Percentiles rank a stretch among this genome's conserved stretches.
Evolutionary conservation across 2,797 vertebrate genomes (phyloP).

Genomic region (Clamator glandarius): DNA sequence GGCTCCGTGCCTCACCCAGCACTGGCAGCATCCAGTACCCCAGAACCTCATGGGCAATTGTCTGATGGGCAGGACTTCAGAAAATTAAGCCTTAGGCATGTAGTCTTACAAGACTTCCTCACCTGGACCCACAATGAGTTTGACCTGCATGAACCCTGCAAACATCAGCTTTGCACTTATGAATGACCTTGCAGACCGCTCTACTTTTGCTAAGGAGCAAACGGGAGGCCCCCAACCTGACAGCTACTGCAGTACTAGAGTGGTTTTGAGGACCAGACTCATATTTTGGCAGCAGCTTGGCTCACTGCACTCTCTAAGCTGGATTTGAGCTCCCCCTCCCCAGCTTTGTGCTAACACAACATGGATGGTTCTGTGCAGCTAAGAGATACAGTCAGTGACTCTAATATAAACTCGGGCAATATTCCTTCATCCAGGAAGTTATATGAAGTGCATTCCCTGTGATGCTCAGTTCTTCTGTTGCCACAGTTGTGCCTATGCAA

Average conservation of each 20-base stretch:
- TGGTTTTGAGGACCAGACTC: background rate
- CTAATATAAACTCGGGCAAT: background rate
- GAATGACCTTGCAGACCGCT: background rate
- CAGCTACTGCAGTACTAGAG: background rate
- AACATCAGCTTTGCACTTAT: background rate
- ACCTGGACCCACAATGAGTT: rapidly evolving
- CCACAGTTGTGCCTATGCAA: background rate
- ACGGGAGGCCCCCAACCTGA: background rate
- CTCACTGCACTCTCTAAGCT: background rate
- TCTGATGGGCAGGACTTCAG: background rate
- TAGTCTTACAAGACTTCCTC: background rate
- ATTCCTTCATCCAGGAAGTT: background rate
- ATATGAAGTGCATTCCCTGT: background rate
- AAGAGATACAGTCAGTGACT: background rate
- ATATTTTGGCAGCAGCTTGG: background rate
- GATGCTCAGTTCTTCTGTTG: background rate
- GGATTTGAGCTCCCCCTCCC: background rate
- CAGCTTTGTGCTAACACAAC: background rate
- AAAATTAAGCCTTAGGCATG: background rate
- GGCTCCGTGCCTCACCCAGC: rapidly evolving
- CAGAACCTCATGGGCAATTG: background rate
- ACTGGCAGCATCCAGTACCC: background rate
- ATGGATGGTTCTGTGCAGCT: background rate
- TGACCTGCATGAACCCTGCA: background rate
- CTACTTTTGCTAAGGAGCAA: background rate